Evolutionary conservation across 1,140 invertebrate species (phyloP).

Genomic region (Danaus plexippus): DNA sequence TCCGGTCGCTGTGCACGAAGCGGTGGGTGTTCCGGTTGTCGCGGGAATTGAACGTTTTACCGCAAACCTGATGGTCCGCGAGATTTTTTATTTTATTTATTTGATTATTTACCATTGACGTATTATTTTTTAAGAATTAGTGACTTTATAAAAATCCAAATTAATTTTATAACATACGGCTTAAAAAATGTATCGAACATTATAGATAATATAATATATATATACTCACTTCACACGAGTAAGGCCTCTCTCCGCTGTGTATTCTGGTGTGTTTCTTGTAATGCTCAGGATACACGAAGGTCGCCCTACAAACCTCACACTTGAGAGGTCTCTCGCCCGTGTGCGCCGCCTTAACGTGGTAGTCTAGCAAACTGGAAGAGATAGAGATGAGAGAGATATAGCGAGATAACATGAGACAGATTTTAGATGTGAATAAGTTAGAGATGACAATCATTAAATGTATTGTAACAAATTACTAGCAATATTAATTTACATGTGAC

Average conservation of each 20-base stretch:
- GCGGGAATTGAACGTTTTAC: slow-evolving; percentile 86
- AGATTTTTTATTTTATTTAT: too few species aligned
- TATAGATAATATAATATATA: neutral
- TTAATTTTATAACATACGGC: too few species aligned
- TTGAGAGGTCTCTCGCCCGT: slow-evolving; percentile 84
- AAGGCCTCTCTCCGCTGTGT: slow-evolving; percentile 86
- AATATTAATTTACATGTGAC: too few species aligned
- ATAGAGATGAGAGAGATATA: neutral
- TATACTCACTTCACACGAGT: slow-evolving; percentile 78
- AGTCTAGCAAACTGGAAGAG: slow-evolving; percentile 77
- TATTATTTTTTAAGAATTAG: too few species aligned
- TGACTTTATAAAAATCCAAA: too few species aligned
- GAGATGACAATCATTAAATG: too few species aligned
- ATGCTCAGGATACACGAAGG: slow-evolving; percentile 88
- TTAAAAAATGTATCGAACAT: too few species aligned
- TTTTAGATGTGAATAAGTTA: too few species aligned
- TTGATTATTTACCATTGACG: too few species aligned
- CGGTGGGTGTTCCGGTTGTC: slow-evolving; percentile 89
- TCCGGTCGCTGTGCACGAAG: slow-evolving; percentile 88
- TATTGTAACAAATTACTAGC: too few species aligned
- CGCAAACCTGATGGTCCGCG: slow-evolving; percentile 76
- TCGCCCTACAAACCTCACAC: slow-evolving; percentile 81
- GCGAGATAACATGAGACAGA: slow-evolving; percentile 1
- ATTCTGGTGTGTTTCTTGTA: slow-evolving; percentile 86
- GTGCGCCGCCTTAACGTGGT: slow-evolving; percentile 86